Evolutionary conservation across 2,888 invertebrate genomes (phyloP).

Genomic region (Pterostichus madidus): DNA sequence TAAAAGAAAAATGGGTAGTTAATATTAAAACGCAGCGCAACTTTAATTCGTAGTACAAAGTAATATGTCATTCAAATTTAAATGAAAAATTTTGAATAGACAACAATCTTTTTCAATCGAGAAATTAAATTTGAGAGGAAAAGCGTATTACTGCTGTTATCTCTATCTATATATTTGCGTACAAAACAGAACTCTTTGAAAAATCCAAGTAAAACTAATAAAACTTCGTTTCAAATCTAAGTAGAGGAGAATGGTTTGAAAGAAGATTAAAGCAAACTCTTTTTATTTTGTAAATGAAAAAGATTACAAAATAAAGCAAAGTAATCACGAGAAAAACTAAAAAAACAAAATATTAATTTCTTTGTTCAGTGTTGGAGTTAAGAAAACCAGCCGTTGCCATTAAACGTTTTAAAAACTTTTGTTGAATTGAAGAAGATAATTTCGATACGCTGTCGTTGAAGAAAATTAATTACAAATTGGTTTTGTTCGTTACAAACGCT

Average conservation of each 20-base stretch:
- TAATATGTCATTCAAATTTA: background rate
- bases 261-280: slow-evolving; percentile 36
- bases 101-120: slow-evolving; percentile 18
- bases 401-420: slow-evolving; percentile 48
- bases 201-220: slow-evolving; percentile 48
- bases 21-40: background rate
- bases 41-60: background rate
- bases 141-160: slow-evolving; percentile 38
- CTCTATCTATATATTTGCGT: slow-evolving; percentile 46
- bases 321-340: slow-evolving; percentile 2
- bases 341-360: slow-evolving; percentile 21
- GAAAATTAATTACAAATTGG: slow-evolving; percentile 50
- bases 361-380: slow-evolving; percentile 21
- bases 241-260: slow-evolving; percentile 11
- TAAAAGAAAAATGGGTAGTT: no score
- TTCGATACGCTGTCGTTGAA: slow-evolving; percentile 37
- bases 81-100: slow-evolving; percentile 27
- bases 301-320: slow-evolving; percentile 47
- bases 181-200: slow-evolving; percentile 37
- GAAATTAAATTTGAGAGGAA: slow-evolving; percentile 39
- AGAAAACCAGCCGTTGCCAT: slow-evolving; percentile 48
- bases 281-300: slow-evolving; percentile 55
- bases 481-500: slow-evolving; percentile 32
- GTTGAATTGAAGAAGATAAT: slow-evolving; percentile 49
- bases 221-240: slow-evolving; percentile 49